Base-by-base conservation (phyloP, 2,888 invertebrate species). In the Ophioninae sp. region DNA sequence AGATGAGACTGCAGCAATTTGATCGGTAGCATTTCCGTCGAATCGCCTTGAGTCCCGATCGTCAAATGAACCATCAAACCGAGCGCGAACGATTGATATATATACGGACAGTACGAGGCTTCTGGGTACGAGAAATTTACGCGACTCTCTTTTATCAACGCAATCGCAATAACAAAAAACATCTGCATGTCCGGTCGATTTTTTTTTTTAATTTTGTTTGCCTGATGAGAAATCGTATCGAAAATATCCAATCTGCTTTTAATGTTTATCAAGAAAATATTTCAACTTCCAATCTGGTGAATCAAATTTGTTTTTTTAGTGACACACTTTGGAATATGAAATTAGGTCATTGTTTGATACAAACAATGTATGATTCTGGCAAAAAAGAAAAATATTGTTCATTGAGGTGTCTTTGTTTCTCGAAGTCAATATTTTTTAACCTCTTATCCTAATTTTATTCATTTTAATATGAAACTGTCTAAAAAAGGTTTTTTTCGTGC, bases 31-130 rank as follows among this genome's bases (percentile, higher is more conserved):
- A 70, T 67, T 50, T 30, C n/a, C 17, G 20, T 39, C 17, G 50
- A 68, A 56, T 17, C 62, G 64, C 20, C 39, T 7, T 56, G 39
- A 70, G 56, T 62, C 64, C 64, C 50, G 17, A 30, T 41, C 64
- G 62, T 17, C 17, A 44, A 78, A 70, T 78, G 64, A 20, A 13
- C 70, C 37, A 62, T 21, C 21, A 50, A 68, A 56, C 21, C 30
- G 7, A 17, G 13, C 13, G 50, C 13, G 13, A 17, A 50, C 50
- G 50, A 50, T 50, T 50, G 17, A 50, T 50, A 50, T 50, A 50
- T 50, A 50, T 17, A 13, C 50, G 50, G 50, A 50, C 50, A 13
- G 50, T 50, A 13, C 50, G 50, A 50, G 50, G 13, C 50, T 50
- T 50, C 50, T 17, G 17, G 50, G 3, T 17, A 50, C 50, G 13